Base-by-base conservation (phyloP, 2,888 invertebrate species). In the Shargacucullia verbasci region DNA sequence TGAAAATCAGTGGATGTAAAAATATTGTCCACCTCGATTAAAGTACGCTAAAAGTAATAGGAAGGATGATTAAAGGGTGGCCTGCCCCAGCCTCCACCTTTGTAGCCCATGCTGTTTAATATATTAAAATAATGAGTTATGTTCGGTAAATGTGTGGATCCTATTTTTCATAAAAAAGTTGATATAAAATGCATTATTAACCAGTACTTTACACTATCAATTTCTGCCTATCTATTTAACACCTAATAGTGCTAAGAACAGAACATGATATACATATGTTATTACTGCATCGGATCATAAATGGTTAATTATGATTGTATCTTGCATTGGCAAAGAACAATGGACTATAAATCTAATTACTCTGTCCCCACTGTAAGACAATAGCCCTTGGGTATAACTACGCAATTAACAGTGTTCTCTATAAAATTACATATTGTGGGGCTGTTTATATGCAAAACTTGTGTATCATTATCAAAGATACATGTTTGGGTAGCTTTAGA, bases 261-360 rank as follows among this genome's bases (percentile, higher is more conserved):
- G 7, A 46, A 50, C 41, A 48, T 54, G 47, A 40, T 55, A 45
- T 35, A 33, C 38, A 27, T 45, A 58, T 45, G 56, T 48, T 53
- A 50, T 49, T 35, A 35, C 9, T 55, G 40, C 29, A 60, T 46
- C 47, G 35, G 45, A 50, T 62, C 49, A 63, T 72, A 68, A 74
- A 72, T 65, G 45, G 58, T 74, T 57, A 55, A 46, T 44, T 54
- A 50, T 45, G 43, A 57, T 63, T 58, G 52, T 72, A 61, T 63
- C 54, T 69, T 69, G 54, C 39, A 48, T 53, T 56, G 54, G 48
- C 60, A 49, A 34, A 53, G 65, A 78, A 85, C 84, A 85, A 86
- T 86, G 70, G 80, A 39, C 72, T 71, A 80, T 84, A 80, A 73
- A 62, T 72, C 57, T 79, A 82, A 85, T 82, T 80, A 71, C 49